Evolutionary conservation across 92 coral and sea anemone genomes (phyloP), one percentile per base, ranked within the genome.

Genomic region (Epizoanthus scotinus): DNA sequence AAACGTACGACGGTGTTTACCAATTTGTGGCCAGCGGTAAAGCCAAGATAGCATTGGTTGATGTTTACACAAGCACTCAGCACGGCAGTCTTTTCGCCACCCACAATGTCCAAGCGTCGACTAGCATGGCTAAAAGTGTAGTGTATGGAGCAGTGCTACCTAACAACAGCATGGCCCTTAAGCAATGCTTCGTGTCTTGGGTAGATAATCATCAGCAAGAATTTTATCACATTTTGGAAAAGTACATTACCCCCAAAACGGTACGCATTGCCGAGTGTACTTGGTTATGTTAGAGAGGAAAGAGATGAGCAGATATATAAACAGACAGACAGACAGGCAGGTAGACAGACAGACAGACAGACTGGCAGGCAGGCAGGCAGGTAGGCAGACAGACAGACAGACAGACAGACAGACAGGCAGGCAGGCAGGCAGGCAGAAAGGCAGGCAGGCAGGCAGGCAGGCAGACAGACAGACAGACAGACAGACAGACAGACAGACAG

Each of bases 121-220:
- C 92, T 20, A 87, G 88, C 29, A 85, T 93, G 55, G 88, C 86
- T 21, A 84, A 90, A 47, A 83, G 88, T 14, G 87, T 90, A 14
- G 85, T 64, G 6, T 85, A 91, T 22, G 99, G 99, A 36, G 90
- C 87, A 29, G 88, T 89, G 67, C 75, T 95, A 68, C 94, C 98
- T 74, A 90, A 40, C 53, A 83, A 84, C 70, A 81, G 87, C 77
- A 83, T 63, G 53, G 57, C 36, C 60, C 85, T 68, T 17, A 84
- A 72, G 61, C 62, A 77, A 12, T 95, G 98, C 64, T 77, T 95
- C 81, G 68, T 74, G 20, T 68, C 67, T 38, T 88, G 82, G 61
- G 44, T 86, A 50, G 78, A 67, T 14, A 86, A 88, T 22, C 89
- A 93, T 84, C 82, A 78, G 38, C 71, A 86, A 68, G 91, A 91